Conservation (phyloP, 2,113 vertebrate species). For the Haplochromis vanheusdeni region DNA sequence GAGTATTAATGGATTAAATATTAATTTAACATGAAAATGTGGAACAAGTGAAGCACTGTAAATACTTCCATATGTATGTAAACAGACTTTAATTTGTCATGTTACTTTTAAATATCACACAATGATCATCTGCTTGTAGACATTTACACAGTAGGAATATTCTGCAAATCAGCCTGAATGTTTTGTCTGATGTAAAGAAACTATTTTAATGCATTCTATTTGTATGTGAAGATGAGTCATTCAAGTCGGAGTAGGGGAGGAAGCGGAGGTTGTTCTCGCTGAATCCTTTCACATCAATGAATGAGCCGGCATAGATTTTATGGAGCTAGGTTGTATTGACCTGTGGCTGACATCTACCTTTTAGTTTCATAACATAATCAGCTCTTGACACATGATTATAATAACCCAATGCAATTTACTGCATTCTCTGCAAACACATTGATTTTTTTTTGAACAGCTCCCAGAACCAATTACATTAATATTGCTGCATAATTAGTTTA, state of each 20-base stretch:
- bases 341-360: constrained; percentile 72
- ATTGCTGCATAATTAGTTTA: constrained; percentile 99
- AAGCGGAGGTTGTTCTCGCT: background rate
- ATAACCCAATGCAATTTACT: constrained; percentile 83
- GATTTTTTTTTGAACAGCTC: constrained; percentile 91
- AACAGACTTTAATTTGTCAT: background rate
- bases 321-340: constrained; percentile 68
- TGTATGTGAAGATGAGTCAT: background rate
- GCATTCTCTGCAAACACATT: constrained; percentile 89
- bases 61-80: background rate
- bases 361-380: constrained; percentile 84
- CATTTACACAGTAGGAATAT: background rate
- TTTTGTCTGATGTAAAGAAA: background rate
- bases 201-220: background rate
- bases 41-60: background rate
- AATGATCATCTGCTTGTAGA: background rate
- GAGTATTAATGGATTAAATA: background rate
- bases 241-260: background rate
- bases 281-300: constrained; percentile 58
- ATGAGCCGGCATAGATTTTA: constrained; percentile 67
- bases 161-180: background rate
- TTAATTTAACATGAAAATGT: background rate
- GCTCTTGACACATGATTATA: constrained; percentile 83
- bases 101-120: background rate
- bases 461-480: constrained; percentile 97